Evolutionary conservation across 2,113 vertebrate species (phyloP).

Genomic region (Hyperoodon ampullatus): DNA sequence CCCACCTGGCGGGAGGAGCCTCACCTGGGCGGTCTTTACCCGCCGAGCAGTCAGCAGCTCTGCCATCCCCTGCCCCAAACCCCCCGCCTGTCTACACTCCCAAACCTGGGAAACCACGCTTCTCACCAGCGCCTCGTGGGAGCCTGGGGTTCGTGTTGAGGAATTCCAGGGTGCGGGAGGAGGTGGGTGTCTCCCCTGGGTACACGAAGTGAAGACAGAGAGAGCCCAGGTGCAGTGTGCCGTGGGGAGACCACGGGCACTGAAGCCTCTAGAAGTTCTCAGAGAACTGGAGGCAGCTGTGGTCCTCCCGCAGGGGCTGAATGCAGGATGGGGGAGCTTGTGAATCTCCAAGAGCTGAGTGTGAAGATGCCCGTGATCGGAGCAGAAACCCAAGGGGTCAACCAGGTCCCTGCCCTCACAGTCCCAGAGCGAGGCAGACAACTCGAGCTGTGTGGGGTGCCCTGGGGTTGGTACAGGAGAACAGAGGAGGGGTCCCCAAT

Average conservation of each 20-base stretch:
- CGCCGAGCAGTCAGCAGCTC: not conserved
- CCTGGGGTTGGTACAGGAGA: not conserved
- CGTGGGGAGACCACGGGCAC: rapidly evolving
- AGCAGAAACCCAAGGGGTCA: not conserved
- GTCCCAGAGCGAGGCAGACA: not conserved
- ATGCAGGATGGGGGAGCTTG: not conserved
- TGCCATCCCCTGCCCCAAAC: not conserved
- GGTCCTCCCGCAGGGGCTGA: too few relatives aligned
- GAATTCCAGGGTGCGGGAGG: not conserved
- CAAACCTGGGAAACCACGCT: rapidly evolving
- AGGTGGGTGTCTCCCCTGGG: not conserved
- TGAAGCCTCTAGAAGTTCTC: not conserved
- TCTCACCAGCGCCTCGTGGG: not conserved
- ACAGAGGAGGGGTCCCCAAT: not conserved
- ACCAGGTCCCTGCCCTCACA: not conserved
- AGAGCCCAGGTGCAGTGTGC: not conserved
- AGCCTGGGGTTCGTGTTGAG: not conserved
- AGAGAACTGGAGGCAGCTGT: rapidly evolving
- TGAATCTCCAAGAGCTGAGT: not conserved
- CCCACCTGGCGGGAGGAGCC: not conserved
- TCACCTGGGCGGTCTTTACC: not conserved
- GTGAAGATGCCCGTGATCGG: not conserved
- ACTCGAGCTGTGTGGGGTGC: not conserved
- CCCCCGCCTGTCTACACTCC: not conserved
- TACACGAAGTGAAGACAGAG: not conserved